Conservation (phyloP, 1,140 invertebrate species). For the Listronotus bonariensis region DNA sequence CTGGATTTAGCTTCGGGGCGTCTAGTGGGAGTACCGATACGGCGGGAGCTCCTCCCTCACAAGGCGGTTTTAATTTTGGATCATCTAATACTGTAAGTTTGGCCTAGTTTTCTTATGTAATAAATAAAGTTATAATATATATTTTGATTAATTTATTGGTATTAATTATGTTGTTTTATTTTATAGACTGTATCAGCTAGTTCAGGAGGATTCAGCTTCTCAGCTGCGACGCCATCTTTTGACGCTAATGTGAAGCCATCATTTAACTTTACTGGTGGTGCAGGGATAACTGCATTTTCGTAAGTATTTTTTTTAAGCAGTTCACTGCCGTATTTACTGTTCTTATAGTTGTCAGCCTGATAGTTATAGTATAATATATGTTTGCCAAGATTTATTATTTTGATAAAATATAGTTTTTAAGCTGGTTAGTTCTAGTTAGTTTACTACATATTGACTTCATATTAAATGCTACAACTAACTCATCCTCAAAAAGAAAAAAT, state of each 20-base stretch:
- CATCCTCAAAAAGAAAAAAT: too few species aligned
- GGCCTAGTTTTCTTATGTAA: background rate
- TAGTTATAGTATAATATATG: too few species aligned
- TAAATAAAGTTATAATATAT: background rate
- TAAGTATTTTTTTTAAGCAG: constrained; percentile 7
- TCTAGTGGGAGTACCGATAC: constrained; percentile 26
- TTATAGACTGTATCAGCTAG: constrained; percentile 6
- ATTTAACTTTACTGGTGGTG: constrained; percentile 31
- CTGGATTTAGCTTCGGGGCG: constrained; percentile 46
- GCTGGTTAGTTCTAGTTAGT: too few species aligned
- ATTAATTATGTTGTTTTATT: background rate
- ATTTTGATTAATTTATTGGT: background rate
- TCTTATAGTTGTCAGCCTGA: too few species aligned
- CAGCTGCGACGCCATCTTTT: constrained; percentile 24
- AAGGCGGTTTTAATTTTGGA: constrained; percentile 43
- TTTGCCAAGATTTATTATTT: too few species aligned
- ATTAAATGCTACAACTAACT: too few species aligned
- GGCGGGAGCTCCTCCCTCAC: background rate
- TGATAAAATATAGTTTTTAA: too few species aligned
- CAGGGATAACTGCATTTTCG: constrained; percentile 3
- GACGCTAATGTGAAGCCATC: constrained; percentile 36
- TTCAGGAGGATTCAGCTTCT: constrained; percentile 40
- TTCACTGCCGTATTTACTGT: background rate
- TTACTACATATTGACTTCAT: too few species aligned
- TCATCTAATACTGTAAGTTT: constrained; percentile 37